Evolutionary conservation across 1,140 invertebrate genomes (phyloP).

Genomic region (Stenopsyche tienmushanensis): DNA sequence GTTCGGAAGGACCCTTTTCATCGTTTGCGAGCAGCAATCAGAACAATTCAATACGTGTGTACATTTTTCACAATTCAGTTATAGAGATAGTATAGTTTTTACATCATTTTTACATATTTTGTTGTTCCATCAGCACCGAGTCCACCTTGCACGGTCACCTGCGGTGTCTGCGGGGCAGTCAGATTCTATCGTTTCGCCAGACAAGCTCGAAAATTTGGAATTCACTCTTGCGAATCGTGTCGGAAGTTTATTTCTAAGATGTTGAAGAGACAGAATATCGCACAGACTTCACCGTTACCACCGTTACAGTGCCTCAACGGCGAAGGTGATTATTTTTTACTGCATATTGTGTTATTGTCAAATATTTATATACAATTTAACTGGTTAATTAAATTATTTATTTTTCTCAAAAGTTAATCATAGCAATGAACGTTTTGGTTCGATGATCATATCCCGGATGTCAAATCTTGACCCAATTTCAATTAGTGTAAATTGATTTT

Average conservation of each 20-base stretch:
- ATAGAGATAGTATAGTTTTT: no score
- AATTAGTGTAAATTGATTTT: no score
- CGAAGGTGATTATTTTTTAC: slow-evolving; percentile 54
- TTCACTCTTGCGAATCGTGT: slow-evolving; percentile 81
- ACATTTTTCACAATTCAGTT: slow-evolving; percentile 16
- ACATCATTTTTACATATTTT: slow-evolving; percentile 1
- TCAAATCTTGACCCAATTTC: no score
- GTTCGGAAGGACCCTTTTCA: slow-evolving; percentile 63
- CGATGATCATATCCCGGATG: no score
- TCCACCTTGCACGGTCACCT: slow-evolving; percentile 67
- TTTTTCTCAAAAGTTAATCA: no score
- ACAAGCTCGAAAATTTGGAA: slow-evolving; percentile 80
- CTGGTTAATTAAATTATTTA: no score
- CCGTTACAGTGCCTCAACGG: slow-evolving; percentile 67
- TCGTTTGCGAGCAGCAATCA: slow-evolving; percentile 43
- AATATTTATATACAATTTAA: not conserved
- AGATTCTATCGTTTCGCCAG: slow-evolving; percentile 74
- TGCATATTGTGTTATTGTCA: not conserved
- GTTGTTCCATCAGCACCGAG: slow-evolving; percentile 49
- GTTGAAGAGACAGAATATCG: slow-evolving; percentile 65
- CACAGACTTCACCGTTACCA: slow-evolving; percentile 56
- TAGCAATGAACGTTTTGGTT: no score
- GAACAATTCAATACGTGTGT: slow-evolving; percentile 45
- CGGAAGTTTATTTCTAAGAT: slow-evolving; percentile 83
- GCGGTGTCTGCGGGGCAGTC: slow-evolving; percentile 76